Base-by-base conservation (phyloP, 2,113 vertebrate species). In the Coptodon bakossiorum region DNA sequence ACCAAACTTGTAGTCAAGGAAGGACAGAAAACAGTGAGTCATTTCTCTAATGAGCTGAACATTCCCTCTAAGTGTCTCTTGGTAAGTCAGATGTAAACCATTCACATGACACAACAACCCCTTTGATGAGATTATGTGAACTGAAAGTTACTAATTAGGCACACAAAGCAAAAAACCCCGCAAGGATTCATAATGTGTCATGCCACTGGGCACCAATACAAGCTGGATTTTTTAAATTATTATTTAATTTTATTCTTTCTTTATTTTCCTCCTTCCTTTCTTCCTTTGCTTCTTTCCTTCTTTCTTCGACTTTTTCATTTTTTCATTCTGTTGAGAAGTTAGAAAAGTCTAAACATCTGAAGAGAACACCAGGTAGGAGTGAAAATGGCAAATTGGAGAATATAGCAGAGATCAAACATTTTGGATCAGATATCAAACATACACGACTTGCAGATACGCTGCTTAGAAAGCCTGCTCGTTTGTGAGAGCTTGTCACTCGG, bases 11-110 rank as follows among this genome's bases (percentile, higher is more conserved):
- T 82, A 89, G 94, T 94, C 89, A 94, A 88, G 81, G 86, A 92
- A 90, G 90, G 87, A 94, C 90, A 82, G 38, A 92, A 93, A 94
- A 93, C 90, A 94, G 87, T 95, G 95, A 95, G 81, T 96, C 95
- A 96, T 71, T 84, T 91, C 92, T 87, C 83, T 94, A 94, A 96
- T 92, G 93, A 96, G 94, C 92, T 87, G 78, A 92, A 90, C 81
- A 92, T 94, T 91, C 85, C 90, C 90, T 95, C 90, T 73, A 84
- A 92, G 82, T 82, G 87, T 78, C 86, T 91, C 88, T 85, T 63
- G 88, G 80, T 81, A 89, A 89, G 88, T 94, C 89, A 90, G 22
- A 93, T 90, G 90, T 88, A 88, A 95, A 94, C 76, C 84, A 91
- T 86, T 88, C 90, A 86, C 50, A 87, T 89, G 88, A 86, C 86